Evolutionary conservation across 1,140 invertebrate genomes (phyloP), one percentile per base, ranked within the genome.

Genomic region (Pogonomyrmex californicus): DNA sequence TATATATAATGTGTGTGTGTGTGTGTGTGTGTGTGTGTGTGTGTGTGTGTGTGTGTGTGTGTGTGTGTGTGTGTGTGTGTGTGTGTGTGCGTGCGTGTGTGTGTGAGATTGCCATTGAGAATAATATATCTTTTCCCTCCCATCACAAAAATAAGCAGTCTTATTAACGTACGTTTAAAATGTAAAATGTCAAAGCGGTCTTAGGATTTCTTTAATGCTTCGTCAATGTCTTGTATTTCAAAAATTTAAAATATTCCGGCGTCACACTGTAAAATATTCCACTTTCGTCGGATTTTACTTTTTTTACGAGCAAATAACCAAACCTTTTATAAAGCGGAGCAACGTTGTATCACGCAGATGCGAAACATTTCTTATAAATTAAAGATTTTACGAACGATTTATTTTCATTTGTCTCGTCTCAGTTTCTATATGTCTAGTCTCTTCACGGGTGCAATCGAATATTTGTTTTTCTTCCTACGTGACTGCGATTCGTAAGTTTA

Each of bases 351-450:
- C 54, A 30, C 51, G 60, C 33, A 10, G 44, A 49, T n/a, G 65
- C 79, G 12, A 73, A 75, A 73, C 12, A n/a, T 75, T 83, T 60
- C 30, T 75, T 12, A 54, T 41, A 75, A 49, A 83, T 83, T 58
- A 60, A 62, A 62, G 68, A 62, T 83, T 60, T 49, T 62, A 23
- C 54, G 54, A 75, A 33, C 68, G 54, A 33, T 62, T 49, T 2
- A 60, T 75, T 82, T 82, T 82, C 14, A 60, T 73, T 60, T 49
- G 33, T 17, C 14, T 60, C 54, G 12, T 51, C 23, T 23, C 33
- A 7, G 4, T 65, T 71, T 30, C 41, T 23, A 23, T 23, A 23
- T 23, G 23, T 23, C 23, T 23, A 23, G 23, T 23, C 23, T 23
- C 23, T 23, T 17, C 30, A 58, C 51, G 54, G 30, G 23, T 1